Conservation (phyloP, 2,113 vertebrate species). For the Erinaceus europaeus region DNA sequence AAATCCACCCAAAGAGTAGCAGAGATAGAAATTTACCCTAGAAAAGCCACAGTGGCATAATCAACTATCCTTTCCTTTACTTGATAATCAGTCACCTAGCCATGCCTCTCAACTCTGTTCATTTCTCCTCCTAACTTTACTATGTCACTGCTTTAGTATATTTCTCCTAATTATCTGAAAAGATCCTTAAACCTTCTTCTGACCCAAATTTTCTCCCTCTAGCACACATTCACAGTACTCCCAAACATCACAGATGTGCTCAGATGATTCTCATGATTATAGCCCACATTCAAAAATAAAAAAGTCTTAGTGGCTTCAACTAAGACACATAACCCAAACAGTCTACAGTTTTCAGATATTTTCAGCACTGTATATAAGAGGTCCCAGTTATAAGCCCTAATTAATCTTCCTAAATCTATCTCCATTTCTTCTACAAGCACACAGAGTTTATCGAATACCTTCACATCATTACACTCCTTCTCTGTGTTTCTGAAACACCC, state of each 20-base stretch:
- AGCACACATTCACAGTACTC: neutral
- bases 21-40: slow-evolving; percentile 35
- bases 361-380: neutral
- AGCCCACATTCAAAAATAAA: too few species aligned
- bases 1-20: slow-evolving; percentile 36
- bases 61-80: neutral
- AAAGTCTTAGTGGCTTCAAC: too few species aligned
- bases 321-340: too few species aligned
- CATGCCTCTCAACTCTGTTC: neutral
- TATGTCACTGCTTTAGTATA: neutral
- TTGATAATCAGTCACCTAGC: neutral
- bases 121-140: neutral
- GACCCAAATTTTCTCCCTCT: neutral
- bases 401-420: neutral
- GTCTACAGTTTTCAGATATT: neutral
- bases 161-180: neutral
- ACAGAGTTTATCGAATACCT: neutral
- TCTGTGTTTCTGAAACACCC: too few species aligned
- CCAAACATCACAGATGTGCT: neutral
- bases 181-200: neutral
- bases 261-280: neutral
- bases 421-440: neutral
- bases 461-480: neutral
- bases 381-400: neutral
- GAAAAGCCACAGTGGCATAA: neutral